Percentiles rank a stretch among this genome's conserved stretches.
Evolutionary conservation across 2,888 invertebrate genomes (phyloP).

Genomic region (Drosophila anceps): DNA sequence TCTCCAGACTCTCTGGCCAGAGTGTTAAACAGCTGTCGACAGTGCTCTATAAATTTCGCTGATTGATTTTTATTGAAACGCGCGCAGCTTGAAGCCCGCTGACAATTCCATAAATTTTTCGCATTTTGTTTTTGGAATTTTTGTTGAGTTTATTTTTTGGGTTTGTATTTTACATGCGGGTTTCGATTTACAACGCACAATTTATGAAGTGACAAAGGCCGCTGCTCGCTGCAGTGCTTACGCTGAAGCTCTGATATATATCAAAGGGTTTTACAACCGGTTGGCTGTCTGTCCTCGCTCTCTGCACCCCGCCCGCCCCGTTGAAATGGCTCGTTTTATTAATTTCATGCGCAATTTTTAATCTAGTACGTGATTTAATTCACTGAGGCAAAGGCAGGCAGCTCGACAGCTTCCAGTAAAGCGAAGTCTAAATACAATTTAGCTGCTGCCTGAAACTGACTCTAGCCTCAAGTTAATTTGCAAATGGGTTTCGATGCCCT

Average conservation of each 20-base stretch:
- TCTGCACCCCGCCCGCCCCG: neutral
- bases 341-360: constrained; percentile 85
- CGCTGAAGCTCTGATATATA: constrained; percentile 29
- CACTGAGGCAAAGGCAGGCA: constrained; percentile 39
- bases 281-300: constrained; percentile 26
- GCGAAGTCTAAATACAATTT: constrained; percentile 77
- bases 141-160: neutral
- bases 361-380: constrained; percentile 85
- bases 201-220: constrained; percentile 78
- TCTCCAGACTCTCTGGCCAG: neutral
- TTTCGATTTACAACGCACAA: constrained; percentile 58
- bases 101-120: constrained; percentile 70
- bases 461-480: constrained; percentile 82
- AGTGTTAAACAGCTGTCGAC: constrained; percentile 74
- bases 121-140: constrained; percentile 12
- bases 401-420: constrained; percentile 28
- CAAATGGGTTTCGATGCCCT: constrained; percentile 73
- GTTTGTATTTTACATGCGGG: constrained; percentile 54
- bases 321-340: constrained; percentile 69
- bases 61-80: constrained; percentile 81
- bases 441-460: constrained; percentile 50
- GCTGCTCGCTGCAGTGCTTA: constrained; percentile 9
- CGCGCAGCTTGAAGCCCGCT: constrained; percentile 74
- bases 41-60: constrained; percentile 72
- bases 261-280: constrained; percentile 54